Base-by-base conservation (phyloP, 2,888 invertebrate species). In the Miltochrista miniata region DNA sequence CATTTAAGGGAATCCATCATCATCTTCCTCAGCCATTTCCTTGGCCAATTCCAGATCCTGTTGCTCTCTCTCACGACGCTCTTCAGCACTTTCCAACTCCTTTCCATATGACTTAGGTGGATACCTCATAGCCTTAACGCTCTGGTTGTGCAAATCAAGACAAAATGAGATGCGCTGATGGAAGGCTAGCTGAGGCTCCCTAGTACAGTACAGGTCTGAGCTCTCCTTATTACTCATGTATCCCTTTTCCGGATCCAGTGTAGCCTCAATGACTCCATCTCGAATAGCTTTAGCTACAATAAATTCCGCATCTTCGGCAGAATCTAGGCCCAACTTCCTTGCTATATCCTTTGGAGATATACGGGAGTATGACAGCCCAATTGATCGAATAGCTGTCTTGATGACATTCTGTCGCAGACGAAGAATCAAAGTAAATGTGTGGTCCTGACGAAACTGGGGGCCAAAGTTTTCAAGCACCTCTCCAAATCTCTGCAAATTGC, bases 11-110 rank as follows among this genome's bases (percentile, higher is more conserved):
- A 96, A 96, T 63, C 96, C 96, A 91, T 98, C 98, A 92, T 99
- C 98, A 86, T 99, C 99, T 81, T 99, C 99, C 80, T 99, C 99
- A 7, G 99, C 99, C 96, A 99, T 98, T 92, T 99, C 99, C 85
- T 99, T 99, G n/a, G 99, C 99, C 71, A 99, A 93, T 84, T 99
- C 99, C 74, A 99, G 92, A 88, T 99, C 99, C 85, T 99, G 98
- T 76, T 99, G 98, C 83, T 99, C 99, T 46, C 98, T 93, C 85
- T 99, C 99, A 52, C 99, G 93, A 45, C 99, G 94, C 76, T 99
- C 98, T 88, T 98, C 98, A 12, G 98, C 98, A 69, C 98, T 98
- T 85, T 99, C 99, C 54, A 99, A 92, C 83, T 99, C 99, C 79
- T 98, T 98, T 14, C 99, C 99, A 90, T 99, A 99, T 0, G 99